These are phyloP conservation scores for Corythornis leucogaster DNA, from an alignment of 2,797 vertebrate genomes.

Conservation along the genomic window DNA sequence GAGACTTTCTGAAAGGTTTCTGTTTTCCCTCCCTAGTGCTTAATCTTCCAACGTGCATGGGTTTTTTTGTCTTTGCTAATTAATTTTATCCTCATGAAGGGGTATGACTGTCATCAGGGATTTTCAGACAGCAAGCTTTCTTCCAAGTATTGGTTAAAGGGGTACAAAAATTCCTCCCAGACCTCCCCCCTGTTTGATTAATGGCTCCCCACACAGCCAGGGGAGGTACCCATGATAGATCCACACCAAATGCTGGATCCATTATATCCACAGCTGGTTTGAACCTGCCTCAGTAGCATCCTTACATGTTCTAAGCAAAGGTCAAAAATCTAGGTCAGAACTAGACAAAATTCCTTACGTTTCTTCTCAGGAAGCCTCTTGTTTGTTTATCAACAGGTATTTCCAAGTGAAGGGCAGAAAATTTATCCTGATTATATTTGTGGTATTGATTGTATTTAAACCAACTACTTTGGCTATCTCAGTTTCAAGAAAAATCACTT, in stretches of 20 bases:
- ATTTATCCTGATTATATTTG: neutral
- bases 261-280: neutral
- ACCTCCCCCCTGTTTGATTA: neutral
- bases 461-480: neutral
- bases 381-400: neutral
- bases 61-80: neutral
- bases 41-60: neutral
- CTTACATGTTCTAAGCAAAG: neutral
- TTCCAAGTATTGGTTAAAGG: constrained; percentile 34
- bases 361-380: neutral
- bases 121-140: neutral
- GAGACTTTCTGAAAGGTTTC: neutral
- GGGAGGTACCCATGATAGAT: neutral
- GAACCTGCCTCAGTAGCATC: neutral
- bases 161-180: neutral
- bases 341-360: neutral
- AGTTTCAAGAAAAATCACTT: neutral
- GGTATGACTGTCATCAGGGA: neutral
- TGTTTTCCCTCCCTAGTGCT: neutral
- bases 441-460: neutral
- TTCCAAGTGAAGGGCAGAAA: neutral
- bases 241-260: neutral
- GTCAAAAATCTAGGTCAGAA: neutral
- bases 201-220: neutral
- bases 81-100: neutral